These are phyloP conservation scores for Urocitellus parryii DNA, from an alignment of 2,113 vertebrate genomes.

Conservation along the genomic window DNA sequence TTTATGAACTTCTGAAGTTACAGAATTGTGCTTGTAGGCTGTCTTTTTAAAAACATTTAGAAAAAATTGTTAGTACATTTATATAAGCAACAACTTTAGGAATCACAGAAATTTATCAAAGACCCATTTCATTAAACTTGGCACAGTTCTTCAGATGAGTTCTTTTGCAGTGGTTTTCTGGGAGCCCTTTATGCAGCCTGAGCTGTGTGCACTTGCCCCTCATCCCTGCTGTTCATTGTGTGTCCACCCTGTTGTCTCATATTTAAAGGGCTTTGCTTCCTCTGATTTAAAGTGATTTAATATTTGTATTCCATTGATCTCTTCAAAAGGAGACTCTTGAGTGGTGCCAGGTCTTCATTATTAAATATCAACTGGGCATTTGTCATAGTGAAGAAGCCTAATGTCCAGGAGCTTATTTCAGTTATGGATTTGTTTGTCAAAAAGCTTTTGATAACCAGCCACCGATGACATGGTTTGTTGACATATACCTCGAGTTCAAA, in stretches of 20 bases:
- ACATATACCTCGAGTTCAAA: not conserved
- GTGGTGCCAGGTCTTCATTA: conserved; percentile 2
- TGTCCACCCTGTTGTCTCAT: not conserved
- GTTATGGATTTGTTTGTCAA: not conserved
- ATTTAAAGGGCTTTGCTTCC: not conserved
- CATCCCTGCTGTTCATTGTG: not conserved
- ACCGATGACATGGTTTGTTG: not conserved
- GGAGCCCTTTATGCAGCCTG: not conserved
- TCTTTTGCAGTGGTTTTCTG: not conserved
- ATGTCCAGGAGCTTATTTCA: not conserved
- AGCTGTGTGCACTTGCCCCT: rapidly evolving
- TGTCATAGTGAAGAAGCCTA: not conserved
- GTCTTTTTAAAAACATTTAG: not conserved
- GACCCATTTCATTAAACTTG: not conserved
- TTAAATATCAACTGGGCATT: not conserved
- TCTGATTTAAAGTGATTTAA: not conserved
- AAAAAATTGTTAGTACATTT: not conserved
- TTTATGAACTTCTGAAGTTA: not conserved
- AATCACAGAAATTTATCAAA: not conserved
- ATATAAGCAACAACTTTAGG: not conserved
- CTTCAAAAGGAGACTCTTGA: not conserved
- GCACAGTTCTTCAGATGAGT: not conserved
- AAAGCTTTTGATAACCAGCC: conserved; percentile 28
- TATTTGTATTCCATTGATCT: conserved; percentile 18
- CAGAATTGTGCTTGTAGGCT: not conserved